Conservation (phyloP, 2,888 invertebrate genomes). For the Tortricodes alternella region DNA sequence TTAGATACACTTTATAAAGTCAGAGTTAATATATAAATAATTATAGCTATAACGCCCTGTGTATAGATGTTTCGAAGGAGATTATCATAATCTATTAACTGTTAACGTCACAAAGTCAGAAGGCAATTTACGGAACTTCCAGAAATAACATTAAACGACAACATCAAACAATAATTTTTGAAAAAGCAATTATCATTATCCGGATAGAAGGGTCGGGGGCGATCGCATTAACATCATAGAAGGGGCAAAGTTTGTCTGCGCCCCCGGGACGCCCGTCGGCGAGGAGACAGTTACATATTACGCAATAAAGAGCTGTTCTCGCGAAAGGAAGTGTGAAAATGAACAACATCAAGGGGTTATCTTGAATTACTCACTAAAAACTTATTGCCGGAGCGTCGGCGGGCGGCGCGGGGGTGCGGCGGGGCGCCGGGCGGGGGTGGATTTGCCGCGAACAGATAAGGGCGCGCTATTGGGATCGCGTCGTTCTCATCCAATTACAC, state of each 20-base stretch:
- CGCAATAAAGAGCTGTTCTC: conserved; percentile 83
- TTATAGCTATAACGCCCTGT: conserved; percentile 9
- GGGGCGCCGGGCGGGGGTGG: conserved; percentile 55
- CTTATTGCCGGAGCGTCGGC: conserved; percentile 70
- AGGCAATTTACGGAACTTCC: conserved; percentile 59
- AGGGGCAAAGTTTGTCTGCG: conserved; percentile 74
- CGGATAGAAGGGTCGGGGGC: conserved; percentile 76
- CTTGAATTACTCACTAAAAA: conserved; percentile 83
- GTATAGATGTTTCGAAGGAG: conserved; percentile 19
- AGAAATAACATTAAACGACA: conserved; percentile 70
- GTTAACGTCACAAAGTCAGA: conserved; percentile 62
- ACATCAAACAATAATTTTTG: conserved; percentile 81
- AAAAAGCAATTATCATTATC: conserved; percentile 82
- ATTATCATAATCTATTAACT: conserved; percentile 56
- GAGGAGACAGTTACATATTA: conserved; percentile 81
- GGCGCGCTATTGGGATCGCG: conserved; percentile 82
- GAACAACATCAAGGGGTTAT: conserved; percentile 83
- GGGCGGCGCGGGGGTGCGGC: conserved; percentile 48
- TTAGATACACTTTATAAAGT: conserved; percentile 19
- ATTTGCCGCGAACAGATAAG: conserved; percentile 82
- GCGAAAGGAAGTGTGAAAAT: conserved; percentile 83
- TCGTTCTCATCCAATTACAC: conserved; percentile 83
- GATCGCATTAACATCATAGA: conserved; percentile 81
- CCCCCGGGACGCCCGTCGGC: conserved; percentile 77
- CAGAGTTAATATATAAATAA: conserved; percentile 23